These are phyloP conservation scores for Halichondria panicea DNA, from an alignment of 37 sponge, comb jelly and placozoan genomes.

Conservation along the genomic window DNA sequence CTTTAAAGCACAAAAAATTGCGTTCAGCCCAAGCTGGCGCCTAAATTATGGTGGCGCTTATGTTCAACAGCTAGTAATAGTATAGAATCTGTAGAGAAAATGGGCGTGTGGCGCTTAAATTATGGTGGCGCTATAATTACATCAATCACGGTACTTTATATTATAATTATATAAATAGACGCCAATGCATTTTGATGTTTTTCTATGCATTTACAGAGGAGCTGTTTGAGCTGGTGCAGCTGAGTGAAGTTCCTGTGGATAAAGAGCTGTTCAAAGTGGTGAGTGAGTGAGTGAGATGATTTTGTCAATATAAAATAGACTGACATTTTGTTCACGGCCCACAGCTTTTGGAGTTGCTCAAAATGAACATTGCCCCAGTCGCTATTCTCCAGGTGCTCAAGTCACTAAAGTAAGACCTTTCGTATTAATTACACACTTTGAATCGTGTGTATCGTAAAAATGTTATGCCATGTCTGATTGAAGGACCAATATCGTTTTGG, in stretches of 20 bases:
- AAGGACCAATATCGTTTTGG: too few relatives aligned
- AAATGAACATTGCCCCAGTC: slow-evolving; percentile 66
- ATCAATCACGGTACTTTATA: too few relatives aligned
- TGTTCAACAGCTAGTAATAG: neutral
- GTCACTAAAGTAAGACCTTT: slow-evolving; percentile 44
- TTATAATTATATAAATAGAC: too few relatives aligned
- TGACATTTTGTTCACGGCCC: neutral
- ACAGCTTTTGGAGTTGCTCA: slow-evolving; percentile 72
- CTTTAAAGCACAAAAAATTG: too few relatives aligned
- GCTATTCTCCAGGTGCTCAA: slow-evolving; percentile 72
- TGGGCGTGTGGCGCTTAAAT: too few relatives aligned
- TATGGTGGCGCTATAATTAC: too few relatives aligned
- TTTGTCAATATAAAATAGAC: neutral
- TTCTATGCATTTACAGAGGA: slow-evolving; percentile 45
- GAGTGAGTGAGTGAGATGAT: neutral
- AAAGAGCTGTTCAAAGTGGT: slow-evolving; percentile 74
- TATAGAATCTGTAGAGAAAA: neutral
- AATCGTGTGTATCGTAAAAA: too few relatives aligned
- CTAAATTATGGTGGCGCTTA: too few relatives aligned
- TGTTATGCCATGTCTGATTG: too few relatives aligned
- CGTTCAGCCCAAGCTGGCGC: too few relatives aligned
- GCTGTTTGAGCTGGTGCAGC: slow-evolving; percentile 68
- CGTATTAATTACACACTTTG: too few relatives aligned
- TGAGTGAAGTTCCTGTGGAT: slow-evolving; percentile 74
- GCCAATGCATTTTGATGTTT: too few relatives aligned